Evolutionary conservation across 2,888 invertebrate genomes (phyloP), one percentile per base, ranked within the genome.

Genomic region (Thecocarcelia acutangulata): DNA sequence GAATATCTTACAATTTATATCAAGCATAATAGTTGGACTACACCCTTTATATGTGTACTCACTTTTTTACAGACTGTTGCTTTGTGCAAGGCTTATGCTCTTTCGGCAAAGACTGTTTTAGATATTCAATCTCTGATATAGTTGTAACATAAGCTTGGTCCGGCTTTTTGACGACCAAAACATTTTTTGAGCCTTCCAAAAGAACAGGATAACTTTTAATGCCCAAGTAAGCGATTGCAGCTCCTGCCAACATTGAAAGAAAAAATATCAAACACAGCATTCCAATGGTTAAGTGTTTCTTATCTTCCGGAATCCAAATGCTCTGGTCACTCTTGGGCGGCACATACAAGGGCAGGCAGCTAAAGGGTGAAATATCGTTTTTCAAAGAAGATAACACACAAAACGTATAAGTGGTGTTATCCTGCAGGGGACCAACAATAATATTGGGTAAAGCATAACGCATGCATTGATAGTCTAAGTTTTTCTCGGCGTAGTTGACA

Each of bases 361-460:
- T 86, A 37, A 90, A 86, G 0, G 90, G 89, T 3, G 90, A 87
- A 37, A 90, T 85, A 0, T 84, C 84, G 9, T 74, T 44, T 2
- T 77, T 73, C 0, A 83, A 66, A 12, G 64, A 28, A 0, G 85
- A 83, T 33, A 89, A 79, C 79, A 89, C 82, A 52, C 90, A 90
- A 54, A 90, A 89, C 1, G 89, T 89, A 15, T 90, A 90, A 0
- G 90, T 88, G 3, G 79, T 82, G 63, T 88, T 89, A 0, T 80
- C 80, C 1, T 28, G 48, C 19, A 90, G 83, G 4, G 84, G 50
- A 17, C 85, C 84, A 13, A 87, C 83, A 2, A 87, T 66, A 6
- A 90, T 42, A 37, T 83, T 83, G 0, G 87, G 87, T 3, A 69
- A 63, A 1, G 72, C 82, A 66, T 89, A 89, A 4, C 72, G 72